phyloP scores from a whole-genome alignment of 1,140 invertebrate genomes.

The Bacillus rossius region DNA sequence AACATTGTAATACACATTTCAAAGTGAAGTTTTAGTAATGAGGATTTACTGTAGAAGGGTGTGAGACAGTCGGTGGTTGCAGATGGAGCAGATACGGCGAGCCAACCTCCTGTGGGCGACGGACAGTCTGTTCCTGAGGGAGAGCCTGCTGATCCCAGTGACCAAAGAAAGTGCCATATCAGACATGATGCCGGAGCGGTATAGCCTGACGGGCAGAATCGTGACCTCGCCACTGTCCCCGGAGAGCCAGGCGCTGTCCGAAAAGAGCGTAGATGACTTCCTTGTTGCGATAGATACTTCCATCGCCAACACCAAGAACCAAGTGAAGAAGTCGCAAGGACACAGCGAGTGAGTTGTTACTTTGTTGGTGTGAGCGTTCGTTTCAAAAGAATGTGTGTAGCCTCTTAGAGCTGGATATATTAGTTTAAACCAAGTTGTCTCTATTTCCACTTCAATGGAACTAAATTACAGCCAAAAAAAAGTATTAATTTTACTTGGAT shows the following conservation, averaged over 20 bases:
- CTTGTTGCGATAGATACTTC: constrained; percentile 81
- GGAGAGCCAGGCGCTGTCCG: constrained; percentile 44
- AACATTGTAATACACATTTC: too few species aligned
- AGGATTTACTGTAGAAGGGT: too few species aligned
- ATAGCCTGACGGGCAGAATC: neutral
- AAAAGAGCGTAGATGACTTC: constrained; percentile 72
- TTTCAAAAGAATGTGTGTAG: too few species aligned
- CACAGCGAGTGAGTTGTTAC: constrained; percentile 67
- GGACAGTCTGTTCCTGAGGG: constrained; percentile 81
- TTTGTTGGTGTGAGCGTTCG: too few species aligned
- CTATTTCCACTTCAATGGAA: too few species aligned
- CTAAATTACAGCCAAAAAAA: too few species aligned
- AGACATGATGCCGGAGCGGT: neutral
- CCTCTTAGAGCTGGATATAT: too few species aligned
- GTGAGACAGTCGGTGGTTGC: too few species aligned
- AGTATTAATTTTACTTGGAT: too few species aligned
- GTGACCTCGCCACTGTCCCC: constrained; percentile 6
- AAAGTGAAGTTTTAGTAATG: too few species aligned
- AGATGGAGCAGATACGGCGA: constrained; percentile 88
- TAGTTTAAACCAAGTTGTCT: too few species aligned
- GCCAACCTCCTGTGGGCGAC: constrained; percentile 82
- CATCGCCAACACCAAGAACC: constrained; percentile 76
- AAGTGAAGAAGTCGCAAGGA: constrained; percentile 72
- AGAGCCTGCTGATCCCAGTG: constrained; percentile 74
- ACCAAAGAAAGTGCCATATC: constrained; percentile 50